A percentile compares a stretch with the other conserved stretches of the same genome.
phyloP scores from a whole-genome alignment of 2,797 vertebrate genomes.

The Chloroceryle inda region DNA sequence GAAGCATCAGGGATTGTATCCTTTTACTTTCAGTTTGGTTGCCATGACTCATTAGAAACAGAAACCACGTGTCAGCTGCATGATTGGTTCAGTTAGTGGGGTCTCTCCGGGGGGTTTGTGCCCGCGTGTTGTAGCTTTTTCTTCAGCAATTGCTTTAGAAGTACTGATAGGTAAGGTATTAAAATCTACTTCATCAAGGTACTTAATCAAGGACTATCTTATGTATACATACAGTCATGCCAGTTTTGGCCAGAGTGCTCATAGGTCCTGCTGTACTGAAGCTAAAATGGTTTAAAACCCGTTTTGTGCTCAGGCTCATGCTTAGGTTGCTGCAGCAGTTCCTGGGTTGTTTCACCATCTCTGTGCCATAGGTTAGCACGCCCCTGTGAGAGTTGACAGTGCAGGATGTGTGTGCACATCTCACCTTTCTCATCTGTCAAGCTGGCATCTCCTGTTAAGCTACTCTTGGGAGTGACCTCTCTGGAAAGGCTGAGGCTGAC shows the following conservation, averaged over 20 bases:
- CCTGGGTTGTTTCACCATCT: not conserved
- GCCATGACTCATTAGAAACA: not conserved
- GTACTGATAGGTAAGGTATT: not conserved
- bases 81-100: not conserved
- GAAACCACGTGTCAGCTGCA: not conserved
- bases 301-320: not conserved
- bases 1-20: not conserved
- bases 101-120: not conserved
- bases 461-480: not conserved
- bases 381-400: accelerated
- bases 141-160: not conserved
- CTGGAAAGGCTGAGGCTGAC: not conserved
- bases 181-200: not conserved
- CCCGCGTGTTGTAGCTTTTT: not conserved
- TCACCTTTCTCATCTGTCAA: not conserved
- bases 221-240: not conserved
- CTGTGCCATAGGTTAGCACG: accelerated
- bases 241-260: not conserved
- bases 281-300: accelerated
- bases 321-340: not conserved
- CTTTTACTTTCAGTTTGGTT: not conserved
- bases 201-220: not conserved
- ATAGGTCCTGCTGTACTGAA: not conserved
- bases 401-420: not conserved
- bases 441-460: not conserved